A percentile compares a stretch with the other conserved stretches of the same genome.
Evolutionary conservation across 1,140 invertebrate genomes (phyloP).

Genomic region (Ridgeia piscesae): DNA sequence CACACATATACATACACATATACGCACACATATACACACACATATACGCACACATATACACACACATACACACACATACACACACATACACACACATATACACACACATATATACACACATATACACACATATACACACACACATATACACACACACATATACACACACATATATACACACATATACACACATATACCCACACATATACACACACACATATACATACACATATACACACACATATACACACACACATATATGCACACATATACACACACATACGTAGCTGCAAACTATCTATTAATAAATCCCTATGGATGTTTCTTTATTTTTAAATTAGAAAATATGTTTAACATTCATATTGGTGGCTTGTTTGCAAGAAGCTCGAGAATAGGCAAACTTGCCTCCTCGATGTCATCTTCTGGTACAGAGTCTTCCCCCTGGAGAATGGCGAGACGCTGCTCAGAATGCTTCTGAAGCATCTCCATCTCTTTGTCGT

Average conservation of each 20-base stretch:
- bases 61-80: too few species aligned
- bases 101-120: too few species aligned
- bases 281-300: not conserved
- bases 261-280: not conserved
- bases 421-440: constrained; percentile 46
- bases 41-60: too few species aligned
- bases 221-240: not conserved
- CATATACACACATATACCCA: too few species aligned
- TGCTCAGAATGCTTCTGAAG: constrained; percentile 51
- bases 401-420: constrained; percentile 50
- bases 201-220: not conserved
- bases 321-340: too few species aligned
- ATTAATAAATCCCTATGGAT: not conserved
- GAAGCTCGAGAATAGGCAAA: not conserved
- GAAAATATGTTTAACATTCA: too few species aligned
- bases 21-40: too few species aligned
- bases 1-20: too few species aligned
- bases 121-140: too few species aligned
- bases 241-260: not conserved
- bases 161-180: too few species aligned
- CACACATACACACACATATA: too few species aligned
- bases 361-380: not conserved
- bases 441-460: constrained; percentile 47
- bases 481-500: constrained; percentile 40
- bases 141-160: too few species aligned